A percentile compares a stretch with the other conserved stretches of the same genome.
Evolutionary conservation across 2,113 vertebrate species (phyloP).

Genomic region (Turdus rufiventris): DNA sequence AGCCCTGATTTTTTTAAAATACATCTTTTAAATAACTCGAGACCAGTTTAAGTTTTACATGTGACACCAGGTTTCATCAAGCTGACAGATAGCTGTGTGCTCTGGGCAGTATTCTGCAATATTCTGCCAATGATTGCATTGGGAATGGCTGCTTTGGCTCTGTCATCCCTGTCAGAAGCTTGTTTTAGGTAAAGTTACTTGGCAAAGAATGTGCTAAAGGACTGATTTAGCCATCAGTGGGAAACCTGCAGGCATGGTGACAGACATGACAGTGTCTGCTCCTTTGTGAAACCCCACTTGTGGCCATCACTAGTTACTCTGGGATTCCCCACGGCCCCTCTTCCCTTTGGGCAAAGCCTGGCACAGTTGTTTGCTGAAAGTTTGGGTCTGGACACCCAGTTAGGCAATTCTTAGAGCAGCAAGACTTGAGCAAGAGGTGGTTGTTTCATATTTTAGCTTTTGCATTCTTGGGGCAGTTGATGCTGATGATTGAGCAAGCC

Average conservation of each 20-base stretch:
- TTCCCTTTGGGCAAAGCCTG: neutral
- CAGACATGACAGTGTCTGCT: neutral
- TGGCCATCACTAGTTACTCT: neutral
- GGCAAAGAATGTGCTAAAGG: neutral
- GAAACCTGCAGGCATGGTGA: neutral
- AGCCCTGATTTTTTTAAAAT: neutral
- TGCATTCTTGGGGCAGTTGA: neutral
- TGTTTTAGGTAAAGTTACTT: neutral
- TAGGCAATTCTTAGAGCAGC: neutral
- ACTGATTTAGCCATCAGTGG: neutral
- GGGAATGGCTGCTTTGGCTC: neutral
- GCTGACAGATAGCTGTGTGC: neutral
- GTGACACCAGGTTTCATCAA: neutral
- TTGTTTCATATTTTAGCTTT: neutral
- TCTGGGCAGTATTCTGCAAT: neutral
- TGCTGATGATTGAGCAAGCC: neutral
- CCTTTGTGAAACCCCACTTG: neutral
- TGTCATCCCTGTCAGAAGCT: neutral
- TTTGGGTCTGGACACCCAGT: neutral
- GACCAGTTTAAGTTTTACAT: neutral
- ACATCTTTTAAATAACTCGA: neutral
- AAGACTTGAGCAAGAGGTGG: neutral
- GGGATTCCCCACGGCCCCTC: neutral
- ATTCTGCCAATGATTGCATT: neutral
- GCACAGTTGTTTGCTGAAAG: fast-evolving